These are phyloP conservation scores for Conops quadrifasciatus DNA, from an alignment of 2,888 invertebrate genomes.

Conservation along the genomic window DNA sequence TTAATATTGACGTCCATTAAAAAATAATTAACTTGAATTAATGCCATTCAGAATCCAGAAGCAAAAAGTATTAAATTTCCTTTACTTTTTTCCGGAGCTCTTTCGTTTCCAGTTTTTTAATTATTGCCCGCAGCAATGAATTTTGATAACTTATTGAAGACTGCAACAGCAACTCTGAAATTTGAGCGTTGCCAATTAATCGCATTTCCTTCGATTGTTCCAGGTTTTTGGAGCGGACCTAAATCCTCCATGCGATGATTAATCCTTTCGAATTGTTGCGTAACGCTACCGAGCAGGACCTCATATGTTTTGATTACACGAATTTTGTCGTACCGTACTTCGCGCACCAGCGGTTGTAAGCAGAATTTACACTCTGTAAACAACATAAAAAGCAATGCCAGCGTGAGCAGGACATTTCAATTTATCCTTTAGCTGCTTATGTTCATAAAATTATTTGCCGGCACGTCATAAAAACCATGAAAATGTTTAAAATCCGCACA, in stretches of 20 bases:
- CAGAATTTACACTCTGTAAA: slow-evolving; percentile 33
- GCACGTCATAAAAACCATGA: slow-evolving; percentile 58
- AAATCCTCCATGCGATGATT: slow-evolving; percentile 3
- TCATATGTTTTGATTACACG: slow-evolving; percentile 32
- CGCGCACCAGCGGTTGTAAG: neutral
- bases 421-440: slow-evolving; percentile 39
- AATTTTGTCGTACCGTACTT: neutral
- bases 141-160: neutral
- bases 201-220: neutral
- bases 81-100: neutral
- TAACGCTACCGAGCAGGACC: slow-evolving; percentile 22
- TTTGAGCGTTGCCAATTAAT: slow-evolving; percentile 30
- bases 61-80: slow-evolving; percentile 24
- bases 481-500: slow-evolving; percentile 53
- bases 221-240: neutral
- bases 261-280: slow-evolving; percentile 38
- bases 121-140: slow-evolving; percentile 18
- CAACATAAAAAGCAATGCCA: slow-evolving; percentile 15
- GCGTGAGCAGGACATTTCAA: slow-evolving; percentile 3
- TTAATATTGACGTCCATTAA: slow-evolving; percentile 17
- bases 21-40: slow-evolving; percentile 29
- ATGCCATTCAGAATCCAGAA: neutral
- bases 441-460: slow-evolving; percentile 47
- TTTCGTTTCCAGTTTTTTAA: neutral
- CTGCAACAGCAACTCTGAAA: neutral